Evolutionary conservation across 2,113 vertebrate genomes (phyloP), one percentile per base, ranked within the genome.

Genomic region (Tautogolabrus adspersus): DNA sequence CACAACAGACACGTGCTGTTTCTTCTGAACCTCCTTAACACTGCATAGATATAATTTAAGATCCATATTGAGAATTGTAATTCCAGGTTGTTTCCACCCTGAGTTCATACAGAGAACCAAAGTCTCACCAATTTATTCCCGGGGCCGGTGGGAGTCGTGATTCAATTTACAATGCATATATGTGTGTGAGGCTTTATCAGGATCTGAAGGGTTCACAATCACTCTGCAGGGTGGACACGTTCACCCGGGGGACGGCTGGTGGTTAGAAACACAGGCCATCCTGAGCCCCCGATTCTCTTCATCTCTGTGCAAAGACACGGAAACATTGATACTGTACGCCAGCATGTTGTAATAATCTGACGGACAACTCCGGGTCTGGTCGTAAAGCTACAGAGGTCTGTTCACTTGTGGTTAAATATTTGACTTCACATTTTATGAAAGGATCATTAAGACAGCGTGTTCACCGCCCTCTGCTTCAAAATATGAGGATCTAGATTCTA

Each of bases 91-190:
- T 46, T 42, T 63, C 49, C 54, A 3, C 2, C 46, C 10, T 70
- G 67, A 70, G 75, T 71, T 54, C 13, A 1, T 57, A 55, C 56
- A 60, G 57, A 84, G 82, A 86, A 89, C 92, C 89, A 30, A 61
- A 64, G 92, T 93, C 94, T 88, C 69, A 81, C 59, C 86, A 87
- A 91, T 95, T 93, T 94, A 91, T 72, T 84, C 88, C 85, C 84
- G 87, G 74, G 85, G 73, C 84, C 82, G 72, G 1, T 82, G 81
- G 91, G 86, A 95, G 92, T 93, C 76, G 91, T 89, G 93, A 95
- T 92, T 95, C 91, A 92, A 90, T 95, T 95, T 94, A 75, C 60
- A 86, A 88, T 67, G 81, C 84, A 82, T 89, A 88, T 90, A 87
- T 92, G 79, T 73, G 74, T 10, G n/a, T 38, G 16, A 38, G 69